Conservation (phyloP, 2,797 vertebrate species). For the Geotrypetes seraphini region DNA sequence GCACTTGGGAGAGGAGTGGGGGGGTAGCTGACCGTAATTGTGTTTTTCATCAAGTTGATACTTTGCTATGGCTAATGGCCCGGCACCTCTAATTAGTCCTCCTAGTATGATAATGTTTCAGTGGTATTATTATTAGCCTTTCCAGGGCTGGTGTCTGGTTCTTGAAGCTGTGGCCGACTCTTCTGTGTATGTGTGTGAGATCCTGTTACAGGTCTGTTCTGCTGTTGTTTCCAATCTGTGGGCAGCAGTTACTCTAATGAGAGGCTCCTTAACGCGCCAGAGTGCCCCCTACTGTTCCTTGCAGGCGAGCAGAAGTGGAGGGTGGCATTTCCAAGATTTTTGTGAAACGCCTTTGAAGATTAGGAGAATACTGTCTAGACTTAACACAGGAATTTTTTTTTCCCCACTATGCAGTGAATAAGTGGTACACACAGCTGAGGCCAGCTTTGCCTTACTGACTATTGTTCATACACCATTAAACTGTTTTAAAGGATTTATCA, state of each 20-base stretch:
- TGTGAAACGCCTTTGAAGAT: conserved; percentile 30
- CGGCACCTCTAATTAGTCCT: conserved; percentile 45
- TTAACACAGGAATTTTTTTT: too few relatives aligned
- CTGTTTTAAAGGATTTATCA: too few relatives aligned
- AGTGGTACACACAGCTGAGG: too few relatives aligned
- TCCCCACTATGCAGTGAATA: too few relatives aligned
- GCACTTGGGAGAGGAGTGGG: too few relatives aligned
- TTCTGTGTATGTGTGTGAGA: too few relatives aligned
- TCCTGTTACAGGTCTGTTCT: too few relatives aligned
- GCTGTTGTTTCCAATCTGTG: conserved; percentile 10
- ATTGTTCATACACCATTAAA: too few relatives aligned
- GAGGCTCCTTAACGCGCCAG: conserved; percentile 9
- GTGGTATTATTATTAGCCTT: conserved; percentile 4
- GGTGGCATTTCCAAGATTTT: conserved; percentile 5
- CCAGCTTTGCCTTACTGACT: too few relatives aligned
- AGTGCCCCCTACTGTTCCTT: conserved; percentile 4
- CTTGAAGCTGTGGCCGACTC: not conserved
- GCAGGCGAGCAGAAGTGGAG: conserved; percentile 27
- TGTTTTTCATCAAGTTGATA: conserved; percentile 40
- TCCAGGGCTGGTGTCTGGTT: conserved; percentile 8
- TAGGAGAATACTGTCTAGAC: conserved; percentile 15
- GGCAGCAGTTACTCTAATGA: not conserved
- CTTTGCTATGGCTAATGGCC: conserved; percentile 36
- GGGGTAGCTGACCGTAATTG: conserved; percentile 39
- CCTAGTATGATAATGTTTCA: conserved; percentile 42